Conservation (phyloP, 2,888 invertebrate species). For the Mycogona germanica region DNA sequence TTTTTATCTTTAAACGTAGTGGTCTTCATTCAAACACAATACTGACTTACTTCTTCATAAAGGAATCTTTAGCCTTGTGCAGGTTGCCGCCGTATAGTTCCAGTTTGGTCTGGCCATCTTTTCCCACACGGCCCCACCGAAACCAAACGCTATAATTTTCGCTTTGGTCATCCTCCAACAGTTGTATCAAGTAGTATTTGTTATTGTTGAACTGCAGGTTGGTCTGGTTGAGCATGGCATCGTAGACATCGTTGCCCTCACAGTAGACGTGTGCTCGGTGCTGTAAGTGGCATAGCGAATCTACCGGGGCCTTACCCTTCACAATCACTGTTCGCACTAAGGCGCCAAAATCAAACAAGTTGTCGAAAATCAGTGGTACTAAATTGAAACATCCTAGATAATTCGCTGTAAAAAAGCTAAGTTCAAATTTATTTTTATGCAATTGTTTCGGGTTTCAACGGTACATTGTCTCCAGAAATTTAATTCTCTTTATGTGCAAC, state of each 20-base stretch:
- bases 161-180: conserved; percentile 35
- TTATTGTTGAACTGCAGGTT: conserved; percentile 42
- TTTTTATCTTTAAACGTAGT: not conserved
- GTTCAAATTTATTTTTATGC: too few relatives aligned
- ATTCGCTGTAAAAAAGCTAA: too few relatives aligned
- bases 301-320: conserved; percentile 36
- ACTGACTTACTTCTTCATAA: conserved; percentile 37
- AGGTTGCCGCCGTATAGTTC: conserved; percentile 34
- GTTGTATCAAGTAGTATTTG: conserved; percentile 41
- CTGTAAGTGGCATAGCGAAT: conserved; percentile 31
- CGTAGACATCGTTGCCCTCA: conserved; percentile 35
- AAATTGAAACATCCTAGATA: too few relatives aligned
- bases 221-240: conserved; percentile 41
- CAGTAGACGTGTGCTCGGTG: conserved; percentile 28
- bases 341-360: too few relatives aligned
- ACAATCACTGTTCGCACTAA: conserved; percentile 32
- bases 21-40: not conserved
- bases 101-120: conserved; percentile 37
- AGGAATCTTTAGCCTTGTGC: conserved; percentile 35
- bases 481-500: too few relatives aligned
- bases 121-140: conserved; percentile 44
- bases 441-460: too few relatives aligned
- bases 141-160: conserved; percentile 38
- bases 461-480: too few relatives aligned
- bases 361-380: too few relatives aligned